Evolutionary conservation across 2,888 invertebrate species (phyloP).

Genomic region (Heliconius erato): DNA sequence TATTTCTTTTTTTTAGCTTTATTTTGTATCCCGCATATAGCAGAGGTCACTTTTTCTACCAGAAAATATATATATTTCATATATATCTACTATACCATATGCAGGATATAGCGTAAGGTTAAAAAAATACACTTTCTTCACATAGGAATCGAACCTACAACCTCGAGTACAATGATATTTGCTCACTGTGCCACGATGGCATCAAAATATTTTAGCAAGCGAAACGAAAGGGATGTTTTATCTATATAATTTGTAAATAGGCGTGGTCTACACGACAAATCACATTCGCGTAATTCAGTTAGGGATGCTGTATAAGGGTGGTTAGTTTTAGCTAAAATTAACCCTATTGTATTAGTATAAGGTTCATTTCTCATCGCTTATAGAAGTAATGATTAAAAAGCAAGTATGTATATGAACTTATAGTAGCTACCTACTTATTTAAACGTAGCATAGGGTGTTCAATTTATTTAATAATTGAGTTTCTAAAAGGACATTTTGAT

Average conservation of each 20-base stretch:
- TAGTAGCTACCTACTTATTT: neutral
- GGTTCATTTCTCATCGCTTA: neutral
- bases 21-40: too few relatives aligned
- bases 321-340: neutral
- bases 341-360: neutral
- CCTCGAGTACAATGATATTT: neutral
- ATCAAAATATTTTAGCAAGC: neutral
- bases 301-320: slow-evolving; percentile 57
- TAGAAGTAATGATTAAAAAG: neutral
- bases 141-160: neutral
- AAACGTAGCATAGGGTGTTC: neutral
- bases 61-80: too few relatives aligned
- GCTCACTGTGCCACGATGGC: too few relatives aligned
- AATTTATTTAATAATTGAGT: neutral
- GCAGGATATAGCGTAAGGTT: too few relatives aligned
- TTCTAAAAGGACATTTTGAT: too few relatives aligned
- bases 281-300: slow-evolving; percentile 54
- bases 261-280: slow-evolving; percentile 62
- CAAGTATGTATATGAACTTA: slow-evolving; percentile 2
- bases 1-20: too few relatives aligned
- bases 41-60: too few relatives aligned
- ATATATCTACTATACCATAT: too few relatives aligned
- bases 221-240: neutral
- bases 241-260: slow-evolving; percentile 44
- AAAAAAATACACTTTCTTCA: too few relatives aligned